Evolutionary conservation across 2,797 vertebrate species (phyloP).

Genomic region (Sorex maritimensis): DNA sequence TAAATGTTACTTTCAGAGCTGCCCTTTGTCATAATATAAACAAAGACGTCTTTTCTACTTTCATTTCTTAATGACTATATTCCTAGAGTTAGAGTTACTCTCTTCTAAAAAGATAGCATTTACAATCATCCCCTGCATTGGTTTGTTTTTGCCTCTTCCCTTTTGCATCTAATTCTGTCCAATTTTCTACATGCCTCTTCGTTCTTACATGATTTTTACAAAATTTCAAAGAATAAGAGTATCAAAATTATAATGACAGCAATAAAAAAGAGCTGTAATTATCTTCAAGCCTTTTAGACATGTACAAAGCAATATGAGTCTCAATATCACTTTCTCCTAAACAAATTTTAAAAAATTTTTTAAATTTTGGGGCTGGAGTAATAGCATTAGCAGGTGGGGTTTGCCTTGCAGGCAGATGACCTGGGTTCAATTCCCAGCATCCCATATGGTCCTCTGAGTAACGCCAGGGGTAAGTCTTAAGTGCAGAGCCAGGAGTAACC

Average conservation of each 20-base stretch:
- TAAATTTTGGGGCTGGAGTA: too few relatives aligned
- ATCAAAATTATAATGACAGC: slow-evolving; percentile 17
- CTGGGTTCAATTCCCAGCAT: too few relatives aligned
- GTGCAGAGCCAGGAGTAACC: too few relatives aligned
- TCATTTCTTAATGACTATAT: not conserved
- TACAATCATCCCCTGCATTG: not conserved
- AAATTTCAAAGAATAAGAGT: slow-evolving; percentile 1
- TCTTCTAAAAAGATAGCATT: not conserved
- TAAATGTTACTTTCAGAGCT: not conserved
- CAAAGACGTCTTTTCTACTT: not conserved
- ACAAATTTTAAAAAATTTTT: not conserved
- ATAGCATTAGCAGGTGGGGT: too few relatives aligned
- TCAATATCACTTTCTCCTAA: slow-evolving; percentile 12
- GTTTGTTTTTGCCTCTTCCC: slow-evolving; percentile 30
- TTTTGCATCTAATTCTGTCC: not conserved
- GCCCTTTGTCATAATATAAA: not conserved
- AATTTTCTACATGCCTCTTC: not conserved
- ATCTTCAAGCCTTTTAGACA: slow-evolving; percentile 35
- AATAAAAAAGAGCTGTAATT: slow-evolving; percentile 50
- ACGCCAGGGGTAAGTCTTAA: too few relatives aligned
- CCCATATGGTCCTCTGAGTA: too few relatives aligned
- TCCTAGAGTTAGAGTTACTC: not conserved
- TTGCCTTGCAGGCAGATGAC: too few relatives aligned
- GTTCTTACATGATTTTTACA: slow-evolving; percentile 30
- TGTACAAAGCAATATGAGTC: not conserved